Evolutionary conservation across 2,888 invertebrate species (phyloP).

Genomic region (Schizaphis graminum): DNA sequence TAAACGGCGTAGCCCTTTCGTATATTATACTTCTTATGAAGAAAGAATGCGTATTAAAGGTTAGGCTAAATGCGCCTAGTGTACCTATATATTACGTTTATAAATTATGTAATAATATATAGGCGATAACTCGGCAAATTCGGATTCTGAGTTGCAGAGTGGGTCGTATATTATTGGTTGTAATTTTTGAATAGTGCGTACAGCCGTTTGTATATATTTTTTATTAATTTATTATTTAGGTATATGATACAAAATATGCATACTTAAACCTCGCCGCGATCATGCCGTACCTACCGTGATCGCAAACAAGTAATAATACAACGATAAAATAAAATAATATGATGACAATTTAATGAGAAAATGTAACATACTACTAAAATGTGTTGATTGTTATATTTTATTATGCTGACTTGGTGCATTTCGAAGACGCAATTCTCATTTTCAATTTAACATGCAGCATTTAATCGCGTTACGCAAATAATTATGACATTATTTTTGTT

Average conservation of each 20-base stretch:
- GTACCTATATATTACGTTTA: no score
- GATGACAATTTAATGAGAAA: constrained; percentile 17
- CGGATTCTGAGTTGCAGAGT: background rate
- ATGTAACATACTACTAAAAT: background rate
- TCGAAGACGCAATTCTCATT: background rate
- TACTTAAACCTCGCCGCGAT: background rate
- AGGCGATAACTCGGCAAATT: background rate
- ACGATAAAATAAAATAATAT: background rate
- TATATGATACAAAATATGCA: background rate
- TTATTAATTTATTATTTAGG: background rate
- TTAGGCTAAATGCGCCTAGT: background rate
- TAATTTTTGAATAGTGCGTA: background rate
- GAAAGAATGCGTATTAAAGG: background rate
- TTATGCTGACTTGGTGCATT: background rate
- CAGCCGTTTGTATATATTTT: background rate
- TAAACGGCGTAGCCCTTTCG: background rate
- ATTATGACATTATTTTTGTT: constrained; percentile 1
- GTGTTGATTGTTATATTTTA: background rate
- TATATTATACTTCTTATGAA: background rate
- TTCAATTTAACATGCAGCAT: background rate
- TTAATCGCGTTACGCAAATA: background rate
- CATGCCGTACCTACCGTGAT: background rate
- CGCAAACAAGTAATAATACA: background rate
- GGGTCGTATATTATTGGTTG: background rate
- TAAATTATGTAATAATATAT: background rate